A percentile compares a stretch with the other conserved stretches of the same genome.
Evolutionary conservation across 2,888 invertebrate species (phyloP).

Genomic region (Macroteleia sp.): DNA sequence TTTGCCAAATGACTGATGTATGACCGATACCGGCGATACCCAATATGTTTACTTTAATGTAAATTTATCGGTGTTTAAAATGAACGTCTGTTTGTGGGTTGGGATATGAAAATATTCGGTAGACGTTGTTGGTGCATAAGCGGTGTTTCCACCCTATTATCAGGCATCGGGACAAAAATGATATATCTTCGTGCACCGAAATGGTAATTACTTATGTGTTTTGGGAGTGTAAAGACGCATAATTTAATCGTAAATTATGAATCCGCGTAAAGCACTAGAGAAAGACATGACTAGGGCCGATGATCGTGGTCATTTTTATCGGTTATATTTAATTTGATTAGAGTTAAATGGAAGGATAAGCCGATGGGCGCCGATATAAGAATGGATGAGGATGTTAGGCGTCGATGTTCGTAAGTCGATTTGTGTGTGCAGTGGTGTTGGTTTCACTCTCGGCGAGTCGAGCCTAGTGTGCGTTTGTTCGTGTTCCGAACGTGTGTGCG

Average conservation of each 20-base stretch:
- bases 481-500: conserved; percentile 60
- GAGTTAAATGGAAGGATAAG: conserved; percentile 47
- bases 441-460: conserved; percentile 74
- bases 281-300: no score
- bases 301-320: not conserved
- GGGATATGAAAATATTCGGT: not conserved
- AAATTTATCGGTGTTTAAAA: conserved; percentile 2
- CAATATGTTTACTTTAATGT: not conserved
- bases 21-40: not conserved
- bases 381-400: conserved; percentile 71
- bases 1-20: not conserved
- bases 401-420: conserved; percentile 72
- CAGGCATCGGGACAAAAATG: conserved; percentile 20
- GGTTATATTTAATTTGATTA: conserved; percentile 48
- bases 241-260: not conserved
- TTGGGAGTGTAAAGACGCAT: conserved; percentile 16
- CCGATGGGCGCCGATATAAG: conserved; percentile 63
- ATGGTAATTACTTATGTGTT: conserved; percentile 19
- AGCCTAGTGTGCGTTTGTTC: conserved; percentile 56
- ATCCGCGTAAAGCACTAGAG: no score
- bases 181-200: not conserved
- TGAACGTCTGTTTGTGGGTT: not conserved
- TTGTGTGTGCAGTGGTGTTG: conserved; percentile 69
- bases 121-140: no score
- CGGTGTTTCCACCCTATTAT: conserved; percentile 11